Conservation (phyloP, 2,888 invertebrate genomes). For the Glomeris marginata region DNA sequence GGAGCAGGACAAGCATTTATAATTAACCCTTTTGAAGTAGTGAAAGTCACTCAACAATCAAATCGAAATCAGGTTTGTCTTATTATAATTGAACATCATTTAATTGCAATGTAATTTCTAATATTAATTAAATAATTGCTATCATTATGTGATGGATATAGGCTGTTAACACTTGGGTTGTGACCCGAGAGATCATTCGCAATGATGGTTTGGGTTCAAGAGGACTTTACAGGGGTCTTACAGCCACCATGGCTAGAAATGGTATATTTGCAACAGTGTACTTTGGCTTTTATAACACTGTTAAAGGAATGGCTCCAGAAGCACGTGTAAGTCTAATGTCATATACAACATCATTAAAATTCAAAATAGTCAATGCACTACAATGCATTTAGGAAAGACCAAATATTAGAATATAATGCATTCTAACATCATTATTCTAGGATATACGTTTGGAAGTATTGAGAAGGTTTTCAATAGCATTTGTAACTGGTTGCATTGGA, state of each 20-base stretch:
- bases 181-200: slow-evolving; percentile 61
- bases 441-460: slow-evolving; percentile 31
- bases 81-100: too few relatives aligned
- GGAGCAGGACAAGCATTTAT: slow-evolving; percentile 83
- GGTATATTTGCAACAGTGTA: slow-evolving; percentile 87
- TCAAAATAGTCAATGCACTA: too few relatives aligned
- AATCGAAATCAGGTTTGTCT: slow-evolving; percentile 14
- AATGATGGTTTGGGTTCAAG: slow-evolving; percentile 59
- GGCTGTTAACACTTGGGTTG: slow-evolving; percentile 48
- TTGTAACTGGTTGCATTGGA: slow-evolving; percentile 70
- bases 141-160: too few relatives aligned
- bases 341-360: too few relatives aligned
- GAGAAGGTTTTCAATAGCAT: slow-evolving; percentile 65
- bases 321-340: slow-evolving; percentile 23
- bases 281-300: slow-evolving; percentile 88
- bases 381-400: too few relatives aligned
- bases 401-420: too few relatives aligned
- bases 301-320: slow-evolving; percentile 46
- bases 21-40: slow-evolving; percentile 89
- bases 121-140: too few relatives aligned
- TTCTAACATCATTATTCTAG: slow-evolving; percentile 1
- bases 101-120: too few relatives aligned
- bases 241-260: slow-evolving; percentile 76
- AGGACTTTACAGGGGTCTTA: slow-evolving; percentile 74
- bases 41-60: slow-evolving; percentile 56